Evolutionary conservation across 2,797 vertebrate genomes (phyloP).

Genomic region (Petrocephalus schoutedeni): DNA sequence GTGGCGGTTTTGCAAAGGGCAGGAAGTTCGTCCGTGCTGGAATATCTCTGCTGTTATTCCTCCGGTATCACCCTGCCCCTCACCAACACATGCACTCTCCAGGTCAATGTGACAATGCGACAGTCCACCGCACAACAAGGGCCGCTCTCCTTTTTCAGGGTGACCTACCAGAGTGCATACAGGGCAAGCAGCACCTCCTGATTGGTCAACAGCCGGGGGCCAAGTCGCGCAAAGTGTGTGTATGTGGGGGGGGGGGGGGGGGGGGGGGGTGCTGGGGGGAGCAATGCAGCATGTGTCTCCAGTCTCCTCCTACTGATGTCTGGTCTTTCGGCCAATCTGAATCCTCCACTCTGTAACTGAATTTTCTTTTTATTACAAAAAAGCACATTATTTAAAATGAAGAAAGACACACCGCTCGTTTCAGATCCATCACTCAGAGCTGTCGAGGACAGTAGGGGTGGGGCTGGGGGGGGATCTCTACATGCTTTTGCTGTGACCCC

Average conservation of each 20-base stretch:
- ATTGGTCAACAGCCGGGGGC: neutral
- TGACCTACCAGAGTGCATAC: neutral
- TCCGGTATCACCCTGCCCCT: neutral
- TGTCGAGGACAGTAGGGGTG: neutral
- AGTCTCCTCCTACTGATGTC: too few species aligned
- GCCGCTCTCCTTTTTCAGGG: neutral
- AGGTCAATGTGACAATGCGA: neutral
- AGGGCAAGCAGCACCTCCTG: neutral
- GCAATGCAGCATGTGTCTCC: slow-evolving; percentile 18
- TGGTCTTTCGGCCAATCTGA: neutral
- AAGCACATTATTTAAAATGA: neutral
- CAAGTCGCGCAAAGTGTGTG: neutral
- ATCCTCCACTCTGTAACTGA: neutral
- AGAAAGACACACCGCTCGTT: neutral
- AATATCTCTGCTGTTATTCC: neutral
- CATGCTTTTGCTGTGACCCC: neutral
- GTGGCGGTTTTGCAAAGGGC: neutral
- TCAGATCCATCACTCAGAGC: too few species aligned
- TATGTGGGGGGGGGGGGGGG: too few species aligned
- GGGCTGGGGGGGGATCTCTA: neutral
- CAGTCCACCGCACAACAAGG: neutral
- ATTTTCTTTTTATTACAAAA: neutral
- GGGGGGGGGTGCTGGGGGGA: neutral
- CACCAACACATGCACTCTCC: neutral
- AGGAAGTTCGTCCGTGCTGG: neutral